Evolutionary conservation across 2,888 invertebrate genomes (phyloP).

Genomic region (Pachydiplax longipennis): DNA sequence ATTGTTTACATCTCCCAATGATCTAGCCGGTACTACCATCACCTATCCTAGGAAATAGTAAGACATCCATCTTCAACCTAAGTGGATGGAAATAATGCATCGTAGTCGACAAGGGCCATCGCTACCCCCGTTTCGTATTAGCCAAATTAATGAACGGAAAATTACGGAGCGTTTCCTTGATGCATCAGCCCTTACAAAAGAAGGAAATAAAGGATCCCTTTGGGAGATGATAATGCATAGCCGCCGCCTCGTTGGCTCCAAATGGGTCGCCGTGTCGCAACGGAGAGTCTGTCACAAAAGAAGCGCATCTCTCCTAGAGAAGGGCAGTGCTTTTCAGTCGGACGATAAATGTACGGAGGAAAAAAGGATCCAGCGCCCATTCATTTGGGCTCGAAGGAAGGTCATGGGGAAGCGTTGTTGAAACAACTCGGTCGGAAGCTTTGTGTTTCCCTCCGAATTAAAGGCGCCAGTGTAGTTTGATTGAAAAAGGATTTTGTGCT

Average conservation of each 20-base stretch:
- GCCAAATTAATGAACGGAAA: not conserved
- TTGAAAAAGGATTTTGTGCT: too few species aligned
- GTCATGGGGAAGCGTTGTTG: not conserved
- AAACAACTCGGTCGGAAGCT: not conserved
- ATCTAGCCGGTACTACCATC: too few species aligned
- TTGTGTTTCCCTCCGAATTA: not conserved
- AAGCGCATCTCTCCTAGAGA: not conserved
- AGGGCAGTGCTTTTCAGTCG: not conserved
- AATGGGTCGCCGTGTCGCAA: not conserved
- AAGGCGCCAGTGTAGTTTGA: not conserved
- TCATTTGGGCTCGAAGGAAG: slow-evolving; percentile 17
- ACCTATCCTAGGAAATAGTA: too few species aligned
- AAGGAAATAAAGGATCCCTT: not conserved
- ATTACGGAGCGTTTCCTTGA: not conserved
- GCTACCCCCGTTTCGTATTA: not conserved
- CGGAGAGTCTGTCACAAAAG: not conserved
- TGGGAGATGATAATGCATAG: not conserved
- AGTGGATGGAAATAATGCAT: too few species aligned
- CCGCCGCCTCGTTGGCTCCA: not conserved
- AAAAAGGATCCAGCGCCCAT: not conserved
- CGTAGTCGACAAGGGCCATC: not conserved
- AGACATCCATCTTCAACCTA: too few species aligned
- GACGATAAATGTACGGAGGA: not conserved
- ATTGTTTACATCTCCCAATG: too few species aligned
- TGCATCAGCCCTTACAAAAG: not conserved